Conservation (phyloP, 2,113 vertebrate species). For the Lepidothrix coronata region DNA sequence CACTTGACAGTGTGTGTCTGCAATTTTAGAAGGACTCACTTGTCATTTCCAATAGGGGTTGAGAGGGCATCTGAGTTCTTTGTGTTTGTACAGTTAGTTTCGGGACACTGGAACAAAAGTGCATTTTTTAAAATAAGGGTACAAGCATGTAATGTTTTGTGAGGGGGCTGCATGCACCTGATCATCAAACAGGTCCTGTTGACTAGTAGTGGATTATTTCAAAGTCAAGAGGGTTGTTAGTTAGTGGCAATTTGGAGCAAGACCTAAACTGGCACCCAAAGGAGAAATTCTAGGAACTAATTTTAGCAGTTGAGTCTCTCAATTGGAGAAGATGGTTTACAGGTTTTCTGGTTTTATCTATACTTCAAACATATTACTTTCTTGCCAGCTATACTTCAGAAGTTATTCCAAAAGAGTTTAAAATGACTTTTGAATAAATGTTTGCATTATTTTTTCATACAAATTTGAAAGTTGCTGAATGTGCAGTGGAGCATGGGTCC, state of each 20-base stretch:
- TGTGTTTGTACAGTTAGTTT: conserved; percentile 14
- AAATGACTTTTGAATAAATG: not conserved
- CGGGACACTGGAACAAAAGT: not conserved
- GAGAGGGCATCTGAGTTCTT: conserved; percentile 33
- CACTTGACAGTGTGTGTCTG: conserved; percentile 35
- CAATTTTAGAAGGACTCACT: conserved; percentile 56
- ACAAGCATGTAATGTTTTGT: not conserved
- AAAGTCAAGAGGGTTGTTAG: conserved; percentile 6
- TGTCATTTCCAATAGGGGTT: conserved; percentile 45
- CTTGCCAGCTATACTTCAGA: not conserved
- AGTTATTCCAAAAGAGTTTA: not conserved
- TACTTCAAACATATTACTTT: conserved; percentile 16
- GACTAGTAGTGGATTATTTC: not conserved
- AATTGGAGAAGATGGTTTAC: conserved; percentile 43
- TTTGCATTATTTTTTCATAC: not conserved
- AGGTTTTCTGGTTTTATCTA: conserved; percentile 64
- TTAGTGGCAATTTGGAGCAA: conserved; percentile 54
- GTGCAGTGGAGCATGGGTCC: not conserved
- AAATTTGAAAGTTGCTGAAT: not conserved
- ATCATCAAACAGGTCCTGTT: not conserved
- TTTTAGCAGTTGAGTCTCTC: conserved; percentile 62
- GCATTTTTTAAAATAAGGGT: not conserved
- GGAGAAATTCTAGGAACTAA: conserved; percentile 57
- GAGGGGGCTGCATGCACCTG: not conserved
- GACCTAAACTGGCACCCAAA: conserved; percentile 44